phyloP scores from a whole-genome alignment of 2,888 invertebrate species.

The Pheosia gnoma region DNA sequence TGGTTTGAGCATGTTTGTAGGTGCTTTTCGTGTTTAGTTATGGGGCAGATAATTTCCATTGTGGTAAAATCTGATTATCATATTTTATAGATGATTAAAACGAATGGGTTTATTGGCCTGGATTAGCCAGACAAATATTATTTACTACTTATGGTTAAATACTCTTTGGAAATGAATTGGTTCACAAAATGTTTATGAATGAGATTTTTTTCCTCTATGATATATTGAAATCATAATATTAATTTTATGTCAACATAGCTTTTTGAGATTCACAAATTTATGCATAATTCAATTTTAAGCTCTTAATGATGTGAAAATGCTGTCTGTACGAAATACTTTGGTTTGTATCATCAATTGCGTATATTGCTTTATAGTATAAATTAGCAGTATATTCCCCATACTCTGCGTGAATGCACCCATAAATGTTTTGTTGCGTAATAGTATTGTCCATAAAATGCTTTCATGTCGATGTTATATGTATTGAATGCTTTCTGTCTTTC shows the following conservation, averaged over 20 bases:
- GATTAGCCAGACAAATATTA: no score
- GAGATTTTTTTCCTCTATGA: no score
- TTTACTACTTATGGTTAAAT: no score
- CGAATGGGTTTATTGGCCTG: neutral
- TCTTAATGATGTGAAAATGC: constrained; percentile 19
- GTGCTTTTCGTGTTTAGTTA: neutral
- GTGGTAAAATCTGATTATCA: neutral
- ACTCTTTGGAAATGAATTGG: no score
- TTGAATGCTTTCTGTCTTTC: constrained; percentile 75
- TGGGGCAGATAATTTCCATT: neutral
- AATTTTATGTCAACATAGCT: no score
- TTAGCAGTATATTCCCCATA: neutral
- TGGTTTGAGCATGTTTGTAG: constrained; percentile 7
- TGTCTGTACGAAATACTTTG: constrained; percentile 23
- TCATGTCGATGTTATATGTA: constrained; percentile 50
- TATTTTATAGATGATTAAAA: neutral
- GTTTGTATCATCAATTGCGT: neutral
- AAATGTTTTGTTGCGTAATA: constrained; percentile 5
- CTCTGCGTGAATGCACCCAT: neutral
- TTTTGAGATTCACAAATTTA: neutral
- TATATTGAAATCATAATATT: no score
- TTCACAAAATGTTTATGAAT: no score
- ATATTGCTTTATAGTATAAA: neutral
- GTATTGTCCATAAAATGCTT: constrained; percentile 34
- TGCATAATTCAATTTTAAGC: neutral